phyloP scores from a whole-genome alignment of 2,797 vertebrate species.

The Botia almorhae region DNA sequence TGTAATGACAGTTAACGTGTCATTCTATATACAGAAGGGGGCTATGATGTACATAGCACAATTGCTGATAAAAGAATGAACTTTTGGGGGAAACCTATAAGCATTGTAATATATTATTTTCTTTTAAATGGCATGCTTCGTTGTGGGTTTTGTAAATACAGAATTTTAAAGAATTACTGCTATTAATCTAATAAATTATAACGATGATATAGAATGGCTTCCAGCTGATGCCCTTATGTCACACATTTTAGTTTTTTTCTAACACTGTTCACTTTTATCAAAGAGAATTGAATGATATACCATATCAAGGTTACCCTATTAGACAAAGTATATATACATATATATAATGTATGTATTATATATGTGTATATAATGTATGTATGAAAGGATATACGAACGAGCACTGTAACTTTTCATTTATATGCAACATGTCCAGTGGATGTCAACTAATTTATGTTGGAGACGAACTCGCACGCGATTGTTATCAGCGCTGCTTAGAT shows the following conservation, averaged over 20 bases:
- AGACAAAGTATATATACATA: constrained; percentile 81
- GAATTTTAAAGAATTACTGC: constrained; percentile 85
- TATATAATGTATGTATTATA: constrained; percentile 64
- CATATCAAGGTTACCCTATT: constrained; percentile 77
- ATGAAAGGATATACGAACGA: constrained; percentile 77
- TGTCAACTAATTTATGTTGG: constrained; percentile 78
- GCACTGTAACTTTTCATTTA: constrained; percentile 88
- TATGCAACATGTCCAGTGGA: constrained; percentile 94
- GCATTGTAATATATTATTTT: constrained; percentile 97
- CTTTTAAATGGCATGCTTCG: constrained; percentile 96
- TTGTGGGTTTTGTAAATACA: constrained; percentile 96
- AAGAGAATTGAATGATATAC: constrained; percentile 83
- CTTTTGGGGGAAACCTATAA: constrained; percentile 98
- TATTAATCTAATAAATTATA: constrained; percentile 83
- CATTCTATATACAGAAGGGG: constrained; percentile 89
- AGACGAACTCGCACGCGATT: constrained; percentile 75
- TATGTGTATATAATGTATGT: constrained; percentile 53
- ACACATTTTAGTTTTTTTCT: constrained; percentile 91
- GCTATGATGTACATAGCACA: constrained; percentile 94
- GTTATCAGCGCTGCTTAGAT: constrained; percentile 79
- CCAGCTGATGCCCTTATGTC: constrained; percentile 96
- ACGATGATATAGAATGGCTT: constrained; percentile 95
- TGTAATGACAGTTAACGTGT: constrained; percentile 70
- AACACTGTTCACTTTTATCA: constrained; percentile 88
- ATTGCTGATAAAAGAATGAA: constrained; percentile 89